Evolutionary conservation across 2,797 vertebrate species (phyloP), one percentile per base, ranked within the genome.

Genomic region (Manis pentadactyla): DNA sequence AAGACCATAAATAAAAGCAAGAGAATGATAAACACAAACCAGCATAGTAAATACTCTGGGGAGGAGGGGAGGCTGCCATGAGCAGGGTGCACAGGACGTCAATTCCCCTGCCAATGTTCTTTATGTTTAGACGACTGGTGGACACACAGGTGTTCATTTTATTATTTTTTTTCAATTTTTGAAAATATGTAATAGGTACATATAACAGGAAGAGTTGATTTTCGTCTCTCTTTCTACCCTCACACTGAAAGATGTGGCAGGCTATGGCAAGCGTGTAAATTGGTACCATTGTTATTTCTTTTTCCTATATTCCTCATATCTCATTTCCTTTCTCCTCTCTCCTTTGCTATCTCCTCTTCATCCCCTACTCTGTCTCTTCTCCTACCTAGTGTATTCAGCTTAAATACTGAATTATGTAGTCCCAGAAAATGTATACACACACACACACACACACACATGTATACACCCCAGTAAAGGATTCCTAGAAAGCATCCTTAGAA

Each of bases 1-100:
- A 88, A 90, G 87, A 78, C 9, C 37, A 90, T 53, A 84, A 83
- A 87, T 46, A 82, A 93, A 93, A 94, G 11, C 34, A 77, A 66
- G 10, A 78, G 21, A 61, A 73, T 68, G 57, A 83, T 51, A 73
- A 51, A 68, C 18, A 34, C 34, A 57, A n/a, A 68, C 23, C 21
- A 59, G 61, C 21, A 14, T n/a, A 53, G 34, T 64, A 21, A 69
- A 85, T 64, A 59, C 21, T 7, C 5, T 29, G 21, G 82, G n/a
- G 37, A 91, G 11, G 25, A 59, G 17, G 64, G 18, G 73, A 78
- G 8, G 42, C 25, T 29, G 23, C 3, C 18, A 1, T 21, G 37
- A 79, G 5, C 71, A 68, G n/a, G 42, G 21, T 7, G 18, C 18
- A 23, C 11, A 17, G 34, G 27, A 2, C 21, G 0, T 46, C 21